phyloP scores from a whole-genome alignment of 2,113 vertebrate genomes.

The Excalfactoria chinensis region DNA sequence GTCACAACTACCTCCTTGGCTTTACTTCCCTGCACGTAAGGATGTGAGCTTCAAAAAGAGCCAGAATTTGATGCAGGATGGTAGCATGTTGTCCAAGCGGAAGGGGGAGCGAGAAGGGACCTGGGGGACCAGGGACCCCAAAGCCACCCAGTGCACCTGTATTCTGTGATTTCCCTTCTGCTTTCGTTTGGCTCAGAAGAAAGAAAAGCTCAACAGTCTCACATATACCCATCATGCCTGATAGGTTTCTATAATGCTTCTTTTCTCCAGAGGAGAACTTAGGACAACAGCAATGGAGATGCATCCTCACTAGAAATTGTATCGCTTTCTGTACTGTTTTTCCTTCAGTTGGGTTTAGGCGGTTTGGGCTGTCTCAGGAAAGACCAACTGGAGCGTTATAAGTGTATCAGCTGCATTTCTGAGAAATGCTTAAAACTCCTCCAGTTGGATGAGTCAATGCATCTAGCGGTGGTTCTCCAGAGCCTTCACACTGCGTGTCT shows the following conservation, averaged over 20 bases:
- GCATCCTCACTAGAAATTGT: neutral
- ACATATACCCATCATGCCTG: neutral
- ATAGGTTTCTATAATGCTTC: neutral
- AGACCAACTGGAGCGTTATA: neutral
- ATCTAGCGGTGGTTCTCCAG: neutral
- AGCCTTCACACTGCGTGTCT: neutral
- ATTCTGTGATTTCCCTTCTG: neutral
- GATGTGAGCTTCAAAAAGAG: neutral
- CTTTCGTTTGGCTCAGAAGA: neutral
- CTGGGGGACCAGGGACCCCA: neutral
- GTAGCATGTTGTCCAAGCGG: neutral
- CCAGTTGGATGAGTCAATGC: neutral
- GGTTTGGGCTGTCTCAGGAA: neutral
- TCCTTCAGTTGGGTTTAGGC: neutral
- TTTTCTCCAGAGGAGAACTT: neutral
- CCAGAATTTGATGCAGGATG: accelerated
- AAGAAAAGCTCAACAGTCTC: neutral
- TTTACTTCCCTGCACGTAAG: neutral
- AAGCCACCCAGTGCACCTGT: accelerated
- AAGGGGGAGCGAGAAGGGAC: neutral
- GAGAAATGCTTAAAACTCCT: neutral
- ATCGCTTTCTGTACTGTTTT: neutral
- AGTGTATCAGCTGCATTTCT: neutral
- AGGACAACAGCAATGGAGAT: neutral
- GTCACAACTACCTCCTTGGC: neutral